Conservation (phyloP, 2,113 vertebrate genomes). For the Lontra canadensis region DNA sequence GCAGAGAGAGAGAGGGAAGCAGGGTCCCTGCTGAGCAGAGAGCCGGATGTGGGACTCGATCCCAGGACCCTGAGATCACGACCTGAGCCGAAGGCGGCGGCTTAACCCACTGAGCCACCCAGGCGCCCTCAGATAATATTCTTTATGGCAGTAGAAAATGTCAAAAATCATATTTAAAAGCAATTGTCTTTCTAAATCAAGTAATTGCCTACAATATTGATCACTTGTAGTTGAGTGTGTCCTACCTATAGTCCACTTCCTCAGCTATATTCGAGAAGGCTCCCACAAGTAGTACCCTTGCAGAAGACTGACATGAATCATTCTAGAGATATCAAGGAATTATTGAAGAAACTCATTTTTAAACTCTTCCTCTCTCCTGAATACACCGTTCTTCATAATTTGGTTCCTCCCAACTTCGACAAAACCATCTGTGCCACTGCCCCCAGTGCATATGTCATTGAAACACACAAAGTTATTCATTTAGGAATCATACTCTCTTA, state of each 20-base stretch:
- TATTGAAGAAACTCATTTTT: background rate
- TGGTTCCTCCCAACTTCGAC: background rate
- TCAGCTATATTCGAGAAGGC: background rate
- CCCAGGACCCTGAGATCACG: too few species aligned
- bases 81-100: too few species aligned
- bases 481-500: background rate
- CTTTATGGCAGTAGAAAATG: background rate
- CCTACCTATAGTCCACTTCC: background rate
- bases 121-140: background rate
- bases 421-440: background rate
- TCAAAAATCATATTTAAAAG: background rate
- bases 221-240: background rate
- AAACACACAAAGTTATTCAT: background rate
- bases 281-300: background rate
- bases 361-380: background rate
- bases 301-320: background rate
- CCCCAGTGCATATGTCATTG: background rate
- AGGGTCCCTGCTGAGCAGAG: too few species aligned
- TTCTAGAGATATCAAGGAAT: background rate
- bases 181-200: slow-evolving; percentile 33
- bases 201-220: background rate
- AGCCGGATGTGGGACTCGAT: too few species aligned
- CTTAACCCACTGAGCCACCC: too few species aligned
- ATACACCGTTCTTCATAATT: background rate
- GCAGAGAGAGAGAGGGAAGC: too few species aligned